Evolutionary conservation across 1,140 invertebrate species (phyloP), one percentile per base, ranked within the genome.

Genomic region (Caenorhabditis tropicalis): DNA sequence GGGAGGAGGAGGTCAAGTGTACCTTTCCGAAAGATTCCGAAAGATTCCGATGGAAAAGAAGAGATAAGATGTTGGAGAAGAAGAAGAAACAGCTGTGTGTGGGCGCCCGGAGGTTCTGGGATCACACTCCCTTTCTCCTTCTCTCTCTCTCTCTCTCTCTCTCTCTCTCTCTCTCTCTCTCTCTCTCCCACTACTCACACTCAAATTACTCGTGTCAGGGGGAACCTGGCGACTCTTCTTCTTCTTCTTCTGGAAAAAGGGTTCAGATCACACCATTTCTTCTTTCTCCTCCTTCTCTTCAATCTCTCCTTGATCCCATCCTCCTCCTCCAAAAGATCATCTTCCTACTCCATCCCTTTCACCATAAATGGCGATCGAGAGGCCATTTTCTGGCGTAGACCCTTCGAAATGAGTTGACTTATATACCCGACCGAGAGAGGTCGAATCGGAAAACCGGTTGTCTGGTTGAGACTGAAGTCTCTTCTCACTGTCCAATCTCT

Each of bases 41-140:
- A 15, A 6, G 12, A 24, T 4, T 46, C 36, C 36, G 65, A n/a
- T n/a, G n/a, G n/a, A n/a, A n/a, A n/a, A n/a, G n/a, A n/a, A n/a
- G n/a, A n/a, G n/a, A n/a, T n/a, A n/a, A n/a, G n/a, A n/a, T n/a
- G n/a, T n/a, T n/a, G n/a, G n/a, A n/a, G n/a, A n/a, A n/a, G n/a
- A n/a, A n/a, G n/a, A n/a, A n/a, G n/a, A 74, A 74, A 74, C 65
- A 74, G 65, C 65, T 74, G 65, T 74, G 65, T 74, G 65, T 74
- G 65, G 65, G 33, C 19, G 65, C 65, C 7, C 6, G 29, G 27
- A n/a, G 65, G 12, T 21, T 58, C n/a, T 2, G 9, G 10, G 36
- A 39, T 27, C 65, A 39, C 65, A 74, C 65, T 74, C 65, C 65
- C 21, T 19, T 21, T 43, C 4, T 36, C 36, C 19, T 19, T 15